A percentile compares a stretch with the other conserved stretches of the same genome.
These are phyloP conservation scores for Maccullochella peelii DNA, from an alignment of 2,113 vertebrate genomes.

Conservation along the genomic window DNA sequence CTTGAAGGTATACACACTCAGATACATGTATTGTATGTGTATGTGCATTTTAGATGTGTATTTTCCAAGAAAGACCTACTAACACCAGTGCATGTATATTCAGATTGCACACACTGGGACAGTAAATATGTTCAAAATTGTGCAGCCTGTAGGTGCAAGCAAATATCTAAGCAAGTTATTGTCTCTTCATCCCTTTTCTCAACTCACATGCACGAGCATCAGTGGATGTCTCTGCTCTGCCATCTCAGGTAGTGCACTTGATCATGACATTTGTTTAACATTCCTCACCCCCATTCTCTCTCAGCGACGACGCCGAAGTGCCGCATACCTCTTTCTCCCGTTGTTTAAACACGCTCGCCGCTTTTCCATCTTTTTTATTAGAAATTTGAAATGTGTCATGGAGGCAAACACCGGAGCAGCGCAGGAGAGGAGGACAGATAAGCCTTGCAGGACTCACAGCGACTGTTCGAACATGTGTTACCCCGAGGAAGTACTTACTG, in stretches of 20 bases:
- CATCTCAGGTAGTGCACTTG: slow-evolving; percentile 65
- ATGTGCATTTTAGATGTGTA: neutral
- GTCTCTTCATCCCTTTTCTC: slow-evolving; percentile 14
- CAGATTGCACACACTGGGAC: neutral
- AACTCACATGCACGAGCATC: slow-evolving; percentile 26
- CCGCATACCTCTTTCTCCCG: slow-evolving; percentile 39
- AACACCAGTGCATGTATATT: slow-evolving; percentile 21
- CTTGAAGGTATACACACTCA: slow-evolving; percentile 2
- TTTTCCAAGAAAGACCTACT: slow-evolving; percentile 2
- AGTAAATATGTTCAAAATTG: slow-evolving; percentile 25
- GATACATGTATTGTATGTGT: neutral
- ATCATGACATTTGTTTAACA: slow-evolving; percentile 79
- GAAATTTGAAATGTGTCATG: slow-evolving; percentile 72
- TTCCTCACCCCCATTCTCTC: slow-evolving; percentile 48
- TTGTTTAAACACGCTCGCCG: slow-evolving; percentile 66
- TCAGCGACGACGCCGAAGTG: slow-evolving; percentile 46
- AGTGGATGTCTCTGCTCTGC: slow-evolving; percentile 43
- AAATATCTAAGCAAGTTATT: slow-evolving; percentile 37
- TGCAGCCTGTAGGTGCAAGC: slow-evolving; percentile 27
- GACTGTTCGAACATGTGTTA: slow-evolving; percentile 60
- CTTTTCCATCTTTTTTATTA: slow-evolving; percentile 59
- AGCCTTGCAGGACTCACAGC: slow-evolving; percentile 46
- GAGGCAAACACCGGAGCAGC: slow-evolving; percentile 61
- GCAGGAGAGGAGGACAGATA: slow-evolving; percentile 64
- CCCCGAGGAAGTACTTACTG: slow-evolving; percentile 61